Evolutionary conservation across 1,140 invertebrate species (phyloP), one percentile per base, ranked within the genome.

Genomic region (Conopomorpha cramerella): DNA sequence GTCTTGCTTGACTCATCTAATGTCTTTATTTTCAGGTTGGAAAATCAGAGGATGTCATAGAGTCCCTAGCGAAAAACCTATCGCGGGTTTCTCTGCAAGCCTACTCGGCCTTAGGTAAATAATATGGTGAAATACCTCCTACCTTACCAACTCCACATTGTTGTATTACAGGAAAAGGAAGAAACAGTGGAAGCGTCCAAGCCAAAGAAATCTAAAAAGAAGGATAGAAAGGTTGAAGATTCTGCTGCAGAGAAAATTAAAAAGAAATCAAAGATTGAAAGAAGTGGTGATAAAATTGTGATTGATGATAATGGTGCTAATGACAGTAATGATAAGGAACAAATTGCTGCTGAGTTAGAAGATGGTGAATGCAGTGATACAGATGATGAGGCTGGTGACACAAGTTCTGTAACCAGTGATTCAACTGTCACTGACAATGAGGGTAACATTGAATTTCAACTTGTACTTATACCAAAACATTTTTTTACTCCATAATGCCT

Each of bases 281-380:
- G 37, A 29, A 34, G 41, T 12, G 23, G 10, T 29, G 26, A 31
- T 8, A 15, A 52, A 25, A 31, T 27, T 34, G 34, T 46, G 16
- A 34, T 19, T 37, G 33, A 47, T 36, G 39, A 53, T 17, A 33
- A 25, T 47, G 37, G 23, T 38, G 16, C 3, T 34, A 36, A 12
- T 19, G 39, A 41, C n/a, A 25, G 31, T 27, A 33, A 14, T 43
- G 32, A 30, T 18, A 37, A 38, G 32, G 40, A 46, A 26, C 41
- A 39, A 32, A 26, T 37, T 36, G 39, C 29, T 38, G 41, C 41
- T 33, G 37, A 64, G 23, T 34, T 72, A 38, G 59, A 88, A 74
- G 86, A 89, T 64, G 86, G 85, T 14, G 86, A 89, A 78, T 86
- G 83, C 61, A 82, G 81, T 43, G 81, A 82, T 16, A 78, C 72